phyloP scores from a whole-genome alignment of 2,797 vertebrate species.

The Heteromormyrus szaboi region DNA sequence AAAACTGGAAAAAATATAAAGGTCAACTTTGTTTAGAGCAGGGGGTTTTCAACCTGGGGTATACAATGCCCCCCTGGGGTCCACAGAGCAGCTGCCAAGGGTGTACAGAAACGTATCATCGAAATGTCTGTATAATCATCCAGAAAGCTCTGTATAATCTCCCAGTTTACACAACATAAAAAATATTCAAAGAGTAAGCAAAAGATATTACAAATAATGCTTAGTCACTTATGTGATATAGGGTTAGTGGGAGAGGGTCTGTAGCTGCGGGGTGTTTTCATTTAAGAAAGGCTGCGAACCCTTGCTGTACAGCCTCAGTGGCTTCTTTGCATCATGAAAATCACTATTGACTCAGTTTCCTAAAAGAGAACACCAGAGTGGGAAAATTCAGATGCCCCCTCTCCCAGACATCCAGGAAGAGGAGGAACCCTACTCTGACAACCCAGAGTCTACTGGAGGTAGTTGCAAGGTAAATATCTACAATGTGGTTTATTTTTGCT shows the following conservation, averaged over 20 bases:
- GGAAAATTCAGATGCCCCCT: slow-evolving; percentile 80
- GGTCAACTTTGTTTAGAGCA: background rate
- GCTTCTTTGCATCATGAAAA: background rate
- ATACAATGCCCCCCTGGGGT: background rate
- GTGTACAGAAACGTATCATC: background rate
- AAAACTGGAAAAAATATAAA: background rate
- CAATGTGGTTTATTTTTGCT: background rate
- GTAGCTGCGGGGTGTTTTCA: background rate
- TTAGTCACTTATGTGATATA: background rate
- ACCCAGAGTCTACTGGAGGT: slow-evolving; percentile 46
- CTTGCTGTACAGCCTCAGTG: background rate
- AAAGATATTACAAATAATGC: background rate
- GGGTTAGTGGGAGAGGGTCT: background rate
- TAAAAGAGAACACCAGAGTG: slow-evolving; percentile 60
- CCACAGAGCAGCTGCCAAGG: background rate
- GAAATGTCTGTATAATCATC: background rate
- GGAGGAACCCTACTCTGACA: slow-evolving; percentile 74
- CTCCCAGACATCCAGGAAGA: slow-evolving; percentile 93
- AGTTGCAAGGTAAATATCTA: slow-evolving; percentile 55
- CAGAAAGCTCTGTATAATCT: background rate
- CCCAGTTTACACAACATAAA: background rate
- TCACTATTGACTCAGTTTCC: background rate
- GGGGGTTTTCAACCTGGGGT: background rate
- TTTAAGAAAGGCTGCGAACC: background rate
- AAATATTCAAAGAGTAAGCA: background rate